Percentiles rank a stretch among this genome's conserved stretches.
Conservation (phyloP, 1,140 invertebrate species). For the Harpegnathos saltator region DNA sequence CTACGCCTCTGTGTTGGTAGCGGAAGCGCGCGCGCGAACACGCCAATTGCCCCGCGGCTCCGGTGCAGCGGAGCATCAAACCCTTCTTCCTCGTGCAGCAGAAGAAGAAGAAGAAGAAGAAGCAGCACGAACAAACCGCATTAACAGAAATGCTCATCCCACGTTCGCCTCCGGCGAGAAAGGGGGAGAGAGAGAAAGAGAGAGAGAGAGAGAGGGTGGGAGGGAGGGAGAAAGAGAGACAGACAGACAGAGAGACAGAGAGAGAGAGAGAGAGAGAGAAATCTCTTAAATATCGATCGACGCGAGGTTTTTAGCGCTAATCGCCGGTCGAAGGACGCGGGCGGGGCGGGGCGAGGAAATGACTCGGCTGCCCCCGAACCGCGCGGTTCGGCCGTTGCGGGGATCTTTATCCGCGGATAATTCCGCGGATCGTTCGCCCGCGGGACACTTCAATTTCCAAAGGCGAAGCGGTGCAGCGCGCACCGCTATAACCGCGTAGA, state of each 20-base stretch:
- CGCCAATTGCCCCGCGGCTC: not conserved
- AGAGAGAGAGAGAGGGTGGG: no score
- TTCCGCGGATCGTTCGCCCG: constrained; percentile 41
- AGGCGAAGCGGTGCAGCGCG: constrained; percentile 25
- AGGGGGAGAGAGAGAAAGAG: no score
- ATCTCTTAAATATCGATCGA: constrained; percentile 6
- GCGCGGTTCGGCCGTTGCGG: constrained; percentile 61
- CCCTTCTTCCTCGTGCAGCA: constrained; percentile 41
- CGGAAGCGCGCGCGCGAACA: constrained; percentile 59
- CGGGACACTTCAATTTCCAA: constrained; percentile 58
- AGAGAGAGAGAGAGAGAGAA: no score
- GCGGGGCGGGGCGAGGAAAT: not conserved
- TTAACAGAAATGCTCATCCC: constrained; percentile 34
- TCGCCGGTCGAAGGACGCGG: constrained; percentile 1
- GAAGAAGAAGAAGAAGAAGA: constrained; percentile 25
- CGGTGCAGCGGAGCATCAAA: constrained; percentile 57
- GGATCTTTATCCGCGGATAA: constrained; percentile 54
- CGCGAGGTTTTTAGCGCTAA: constrained; percentile 61
- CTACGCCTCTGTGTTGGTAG: constrained; percentile 15
- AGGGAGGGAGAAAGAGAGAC: no score
- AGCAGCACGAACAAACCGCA: constrained; percentile 57
- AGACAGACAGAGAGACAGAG: no score
- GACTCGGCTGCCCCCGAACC: not conserved
- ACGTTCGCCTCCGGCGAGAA: not conserved
- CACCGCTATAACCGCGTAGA: constrained; percentile 43